Base-by-base conservation (phyloP, 2,888 invertebrate species). In the Dasysyrphus albostriatus region DNA sequence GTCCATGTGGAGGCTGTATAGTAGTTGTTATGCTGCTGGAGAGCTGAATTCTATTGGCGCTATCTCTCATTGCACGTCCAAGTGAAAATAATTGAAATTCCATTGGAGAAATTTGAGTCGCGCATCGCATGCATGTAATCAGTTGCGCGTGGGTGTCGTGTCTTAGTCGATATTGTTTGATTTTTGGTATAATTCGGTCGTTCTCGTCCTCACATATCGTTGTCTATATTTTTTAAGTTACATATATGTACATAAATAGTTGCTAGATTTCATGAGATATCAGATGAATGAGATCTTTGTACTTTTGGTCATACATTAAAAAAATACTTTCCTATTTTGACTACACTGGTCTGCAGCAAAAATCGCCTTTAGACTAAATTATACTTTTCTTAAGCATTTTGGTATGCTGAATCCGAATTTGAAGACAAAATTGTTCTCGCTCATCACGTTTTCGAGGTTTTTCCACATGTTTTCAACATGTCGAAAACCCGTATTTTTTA, bases 11-110 rank as follows among this genome's bases (percentile, higher is more conserved):
- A 82, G 61, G 81, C 81, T 69, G 61, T 63, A 69, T 32, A 39
- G 9, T 58, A 16, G 37, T 19, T 59, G 19, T n/a, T 7, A 16
- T 59, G 9, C 24, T 61, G 12, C 5, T 34, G 69, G 67, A 54
- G 51, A 75, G 24, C 19, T 72, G 72, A 5, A 77, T 74, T 74
- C 77, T 78, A 77, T 77, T 81, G 77, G 77, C 81, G 81, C 85
- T 81, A 74, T 72, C 72, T 79, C 70, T 34, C 16, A 58, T 16
- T 72, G 42, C n/a, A 51, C 24, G 24, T 67, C 58, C 81, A 85
- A 80, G 84, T 76, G 84, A 85, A 85, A 81, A 85, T 85, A 85
- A 81, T 85, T 85, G 69, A 77, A 81, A 85, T 85, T 85, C 85
- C 85, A 78, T 85, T 85, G 85, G 85, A 81, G 85, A 85, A 85